Evolutionary conservation across 2,888 invertebrate genomes (phyloP), one percentile per base, ranked within the genome.

Genomic region (Tetragnatha montana): DNA sequence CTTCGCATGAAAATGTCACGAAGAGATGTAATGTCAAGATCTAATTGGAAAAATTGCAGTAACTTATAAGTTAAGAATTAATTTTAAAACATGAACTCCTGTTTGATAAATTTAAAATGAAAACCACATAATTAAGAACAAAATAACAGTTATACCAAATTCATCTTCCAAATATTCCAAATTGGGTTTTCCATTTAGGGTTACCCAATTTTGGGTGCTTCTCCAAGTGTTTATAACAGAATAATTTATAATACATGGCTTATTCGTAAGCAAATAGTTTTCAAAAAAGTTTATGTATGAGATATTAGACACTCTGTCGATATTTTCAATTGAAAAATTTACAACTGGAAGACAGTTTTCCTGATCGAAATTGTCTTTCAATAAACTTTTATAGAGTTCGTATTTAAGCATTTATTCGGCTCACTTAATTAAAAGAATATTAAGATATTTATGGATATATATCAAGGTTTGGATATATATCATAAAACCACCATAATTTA

Each of bases 211-310:
- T 49, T 22, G 70, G 19, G 88, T 75, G 47, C 88, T 84, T 80
- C 80, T 86, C 91, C 91, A 91, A 4, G 50, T 69, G 19, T 78
- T 50, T 19, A 89, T 91, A 35, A 76, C 47, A 68, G 51, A 12
- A 22, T 76, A 8, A 8, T 84, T 73, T 80, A 91, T 78, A 73
- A 91, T 74, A 50, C 91, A 91, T 19, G 90, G 88, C 21, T 69
- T 89, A 84, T 91, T 91, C 17, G 75, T 17, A 12, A 12, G 21
- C 74, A 91, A 47, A 69, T 91, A 88, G 51, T 91, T 70, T 35
- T 60, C 70, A 21, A 91, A 91, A 76, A 91, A 91, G 3, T 70
- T 19, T 69, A 91, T 35, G 88, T 91, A 91, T 8, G 79, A 49
- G 49, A 84, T 76, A 68, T 78, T 22, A 6, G 21, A 50, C 14